Percentiles rank a stretch among this genome's conserved stretches.
phyloP scores from a whole-genome alignment of 2,113 vertebrate species.

The Elaphurus davidianus region DNA sequence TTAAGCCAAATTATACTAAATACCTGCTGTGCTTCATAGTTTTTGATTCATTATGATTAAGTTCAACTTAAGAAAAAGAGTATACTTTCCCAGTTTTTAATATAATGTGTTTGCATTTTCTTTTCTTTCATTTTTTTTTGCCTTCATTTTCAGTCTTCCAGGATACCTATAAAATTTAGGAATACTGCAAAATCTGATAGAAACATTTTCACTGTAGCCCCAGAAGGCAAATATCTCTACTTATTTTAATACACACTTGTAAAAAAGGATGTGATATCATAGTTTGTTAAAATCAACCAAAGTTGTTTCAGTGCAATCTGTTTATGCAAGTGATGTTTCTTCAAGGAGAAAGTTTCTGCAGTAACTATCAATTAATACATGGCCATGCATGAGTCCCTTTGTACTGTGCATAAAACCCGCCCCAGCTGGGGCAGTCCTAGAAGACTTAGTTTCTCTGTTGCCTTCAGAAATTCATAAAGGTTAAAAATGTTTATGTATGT shows the following conservation, averaged over 20 bases:
- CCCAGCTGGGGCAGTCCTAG: no score
- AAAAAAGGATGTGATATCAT: not conserved
- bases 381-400: not conserved
- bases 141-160: not conserved
- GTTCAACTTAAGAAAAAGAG: not conserved
- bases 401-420: fast-evolving
- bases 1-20: not conserved
- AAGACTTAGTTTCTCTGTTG: not conserved
- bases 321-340: not conserved
- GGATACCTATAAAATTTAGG: not conserved
- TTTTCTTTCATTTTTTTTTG: not conserved
- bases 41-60: not conserved
- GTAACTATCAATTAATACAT: not conserved
- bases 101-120: not conserved
- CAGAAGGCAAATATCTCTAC: not conserved
- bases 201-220: not conserved
- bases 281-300: not conserved
- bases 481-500: not conserved
- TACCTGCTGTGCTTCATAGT: not conserved
- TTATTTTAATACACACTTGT: not conserved
- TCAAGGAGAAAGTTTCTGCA: not conserved
- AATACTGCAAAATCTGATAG: not conserved
- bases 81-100: not conserved
- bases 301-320: not conserved
- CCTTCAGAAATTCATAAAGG: not conserved